phyloP scores from a whole-genome alignment of 1,140 invertebrate species.

The Onthophagus taurus region DNA sequence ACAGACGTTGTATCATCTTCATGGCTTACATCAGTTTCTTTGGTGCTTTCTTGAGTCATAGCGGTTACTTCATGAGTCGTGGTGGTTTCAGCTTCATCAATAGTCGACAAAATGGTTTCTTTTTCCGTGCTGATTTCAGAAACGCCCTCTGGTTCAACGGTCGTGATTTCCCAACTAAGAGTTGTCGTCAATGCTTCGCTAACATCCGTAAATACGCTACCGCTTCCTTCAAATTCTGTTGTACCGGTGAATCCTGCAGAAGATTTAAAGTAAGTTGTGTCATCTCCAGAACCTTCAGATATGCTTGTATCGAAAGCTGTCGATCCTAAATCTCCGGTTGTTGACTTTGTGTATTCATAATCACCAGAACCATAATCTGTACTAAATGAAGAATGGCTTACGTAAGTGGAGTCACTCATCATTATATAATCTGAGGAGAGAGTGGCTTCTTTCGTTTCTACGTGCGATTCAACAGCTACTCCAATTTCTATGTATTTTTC shows the following conservation, averaged over 20 bases:
- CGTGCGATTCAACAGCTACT: too few relatives aligned
- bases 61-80: too few relatives aligned
- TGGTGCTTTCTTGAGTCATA: too few relatives aligned
- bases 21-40: too few relatives aligned
- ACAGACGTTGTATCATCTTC: neutral
- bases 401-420: conserved; percentile 46
- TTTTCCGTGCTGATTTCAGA: too few relatives aligned
- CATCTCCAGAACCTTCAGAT: conserved; percentile 8
- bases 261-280: conserved; percentile 9
- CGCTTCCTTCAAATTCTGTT: neutral
- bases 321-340: conserved; percentile 14
- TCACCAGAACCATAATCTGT: conserved; percentile 29
- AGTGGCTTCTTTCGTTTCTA: conserved; percentile 28
- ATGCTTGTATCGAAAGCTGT: too few relatives aligned
- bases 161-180: neutral
- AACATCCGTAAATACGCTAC: neutral
- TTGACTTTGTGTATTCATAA: too few relatives aligned
- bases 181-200: neutral
- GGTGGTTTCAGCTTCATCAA: too few relatives aligned
- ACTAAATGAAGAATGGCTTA: conserved; percentile 9
- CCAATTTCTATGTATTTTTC: conserved; percentile 11
- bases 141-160: neutral
- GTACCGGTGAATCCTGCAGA: neutral
- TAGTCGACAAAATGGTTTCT: too few relatives aligned
- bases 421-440: conserved; percentile 47